These are phyloP conservation scores for Oncorhynchus kisutch DNA, from an alignment of 2,113 vertebrate genomes.

Conservation along the genomic window DNA sequence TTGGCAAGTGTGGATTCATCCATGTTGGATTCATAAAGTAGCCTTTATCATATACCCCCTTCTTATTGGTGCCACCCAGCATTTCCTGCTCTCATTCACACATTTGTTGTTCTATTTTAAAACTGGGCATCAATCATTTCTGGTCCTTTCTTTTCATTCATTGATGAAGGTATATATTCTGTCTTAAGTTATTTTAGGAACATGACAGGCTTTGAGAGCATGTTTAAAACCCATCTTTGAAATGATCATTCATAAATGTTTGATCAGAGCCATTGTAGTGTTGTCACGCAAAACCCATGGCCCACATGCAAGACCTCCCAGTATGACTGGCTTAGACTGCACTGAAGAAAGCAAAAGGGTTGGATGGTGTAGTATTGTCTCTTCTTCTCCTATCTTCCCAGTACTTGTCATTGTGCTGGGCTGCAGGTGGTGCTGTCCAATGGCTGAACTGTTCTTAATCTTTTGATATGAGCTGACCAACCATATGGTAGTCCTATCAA, in stretches of 20 bases:
- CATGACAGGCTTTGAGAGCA: not conserved
- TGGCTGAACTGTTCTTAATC: no score
- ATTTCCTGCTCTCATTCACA: constrained; percentile 28
- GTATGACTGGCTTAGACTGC: no score
- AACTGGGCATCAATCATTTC: constrained; percentile 53
- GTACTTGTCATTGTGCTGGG: no score
- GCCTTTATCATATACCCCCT: not conserved
- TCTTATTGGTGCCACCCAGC: constrained; percentile 1
- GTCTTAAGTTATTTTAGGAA: constrained; percentile 7
- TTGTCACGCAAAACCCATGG: constrained; percentile 10
- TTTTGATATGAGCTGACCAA: no score
- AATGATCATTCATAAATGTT: constrained; percentile 53
- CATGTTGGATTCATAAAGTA: not conserved
- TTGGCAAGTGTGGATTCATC: no score
- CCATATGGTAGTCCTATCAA: no score
- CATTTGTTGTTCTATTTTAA: constrained; percentile 31
- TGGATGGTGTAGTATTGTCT: no score
- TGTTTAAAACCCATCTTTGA: constrained; percentile 23
- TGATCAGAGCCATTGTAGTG: constrained; percentile 27
- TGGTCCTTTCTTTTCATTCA: constrained; percentile 28
- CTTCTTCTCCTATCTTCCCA: no score
- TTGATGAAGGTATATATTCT: constrained; percentile 20
- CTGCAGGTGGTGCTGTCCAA: no score
- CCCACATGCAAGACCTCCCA: constrained; percentile 1
- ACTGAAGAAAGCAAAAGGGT: no score